A percentile compares a stretch with the other conserved stretches of the same genome.
Evolutionary conservation across 1,140 invertebrate species (phyloP).

Genomic region (Brachionus plicatilis): DNA sequence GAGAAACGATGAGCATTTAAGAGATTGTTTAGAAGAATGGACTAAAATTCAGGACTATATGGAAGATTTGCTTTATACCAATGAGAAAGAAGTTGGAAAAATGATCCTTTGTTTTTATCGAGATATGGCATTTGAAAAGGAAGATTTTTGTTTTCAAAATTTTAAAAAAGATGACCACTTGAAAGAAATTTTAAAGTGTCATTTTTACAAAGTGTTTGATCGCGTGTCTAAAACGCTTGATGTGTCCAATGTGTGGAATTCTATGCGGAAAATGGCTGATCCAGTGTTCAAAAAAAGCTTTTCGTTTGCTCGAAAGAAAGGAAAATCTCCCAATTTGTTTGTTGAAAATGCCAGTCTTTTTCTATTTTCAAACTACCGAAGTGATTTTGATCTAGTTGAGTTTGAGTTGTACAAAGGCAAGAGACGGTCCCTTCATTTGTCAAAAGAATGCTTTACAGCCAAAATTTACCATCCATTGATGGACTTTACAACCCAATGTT

Average conservation of each 20-base stretch:
- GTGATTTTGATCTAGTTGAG: not conserved
- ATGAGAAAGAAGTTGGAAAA: not conserved
- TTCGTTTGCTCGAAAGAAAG: not conserved
- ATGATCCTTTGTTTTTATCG: not conserved
- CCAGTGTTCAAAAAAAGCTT: not conserved
- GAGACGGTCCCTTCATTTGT: not conserved
- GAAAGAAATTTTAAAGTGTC: not conserved
- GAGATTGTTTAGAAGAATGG: not conserved
- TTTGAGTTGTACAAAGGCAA: constrained; percentile 7
- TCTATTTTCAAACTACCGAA: not conserved
- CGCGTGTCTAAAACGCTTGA: not conserved
- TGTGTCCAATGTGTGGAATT: not conserved
- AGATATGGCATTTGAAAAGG: not conserved
- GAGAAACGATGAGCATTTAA: not conserved
- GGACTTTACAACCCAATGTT: not conserved
- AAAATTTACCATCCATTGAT: not conserved
- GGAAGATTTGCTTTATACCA: not conserved
- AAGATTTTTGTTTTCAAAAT: not conserved
- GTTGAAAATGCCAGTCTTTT: not conserved
- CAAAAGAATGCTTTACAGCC: not conserved
- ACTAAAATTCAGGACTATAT: not conserved
- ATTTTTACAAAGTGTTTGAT: constrained; percentile 11
- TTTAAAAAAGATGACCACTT: not conserved
- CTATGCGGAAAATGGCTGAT: not conserved
- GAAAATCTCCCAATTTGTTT: not conserved